Conservation (phyloP, 1,140 invertebrate species). For the Probaryconus sp. region DNA sequence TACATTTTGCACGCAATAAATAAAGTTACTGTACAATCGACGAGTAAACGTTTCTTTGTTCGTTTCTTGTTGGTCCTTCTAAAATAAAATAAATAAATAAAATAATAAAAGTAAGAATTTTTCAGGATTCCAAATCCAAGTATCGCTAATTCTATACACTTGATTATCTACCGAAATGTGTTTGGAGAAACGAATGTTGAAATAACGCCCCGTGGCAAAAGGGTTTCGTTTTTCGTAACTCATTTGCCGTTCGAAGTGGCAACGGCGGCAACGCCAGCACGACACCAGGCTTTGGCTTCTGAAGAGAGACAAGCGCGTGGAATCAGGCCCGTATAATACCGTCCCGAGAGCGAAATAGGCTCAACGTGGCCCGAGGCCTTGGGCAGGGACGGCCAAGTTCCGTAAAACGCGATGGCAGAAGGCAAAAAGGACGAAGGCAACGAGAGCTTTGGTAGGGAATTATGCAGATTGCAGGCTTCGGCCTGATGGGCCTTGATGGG, state of each 20-base stretch:
- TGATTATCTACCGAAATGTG: constrained; percentile 12
- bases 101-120: too few relatives aligned
- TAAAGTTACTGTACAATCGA: too few relatives aligned
- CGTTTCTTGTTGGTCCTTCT: background rate
- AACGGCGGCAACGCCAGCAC: constrained; percentile 36
- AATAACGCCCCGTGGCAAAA: constrained; percentile 15
- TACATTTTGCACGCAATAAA: constrained; percentile 1
- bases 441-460: constrained; percentile 69
- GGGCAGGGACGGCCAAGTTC: constrained; percentile 58
- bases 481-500: constrained; percentile 71
- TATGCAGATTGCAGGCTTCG: constrained; percentile 77
- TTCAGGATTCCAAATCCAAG: background rate
- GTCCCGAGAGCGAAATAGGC: constrained; percentile 48
- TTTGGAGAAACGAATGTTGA: background rate
- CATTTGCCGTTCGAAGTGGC: constrained; percentile 56
- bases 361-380: constrained; percentile 51
- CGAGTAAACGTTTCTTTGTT: too few relatives aligned
- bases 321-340: constrained; percentile 59
- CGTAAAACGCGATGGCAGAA: constrained; percentile 37
- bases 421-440: constrained; percentile 59
- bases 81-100: too few relatives aligned
- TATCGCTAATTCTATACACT: background rate
- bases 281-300: too few relatives aligned
- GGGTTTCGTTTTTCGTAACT: constrained; percentile 55
- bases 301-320: too few relatives aligned